Percentiles rank a stretch among this genome's conserved stretches.
Evolutionary conservation across 2,888 invertebrate genomes (phyloP).

Genomic region (Dicranocentrus wangi): DNA sequence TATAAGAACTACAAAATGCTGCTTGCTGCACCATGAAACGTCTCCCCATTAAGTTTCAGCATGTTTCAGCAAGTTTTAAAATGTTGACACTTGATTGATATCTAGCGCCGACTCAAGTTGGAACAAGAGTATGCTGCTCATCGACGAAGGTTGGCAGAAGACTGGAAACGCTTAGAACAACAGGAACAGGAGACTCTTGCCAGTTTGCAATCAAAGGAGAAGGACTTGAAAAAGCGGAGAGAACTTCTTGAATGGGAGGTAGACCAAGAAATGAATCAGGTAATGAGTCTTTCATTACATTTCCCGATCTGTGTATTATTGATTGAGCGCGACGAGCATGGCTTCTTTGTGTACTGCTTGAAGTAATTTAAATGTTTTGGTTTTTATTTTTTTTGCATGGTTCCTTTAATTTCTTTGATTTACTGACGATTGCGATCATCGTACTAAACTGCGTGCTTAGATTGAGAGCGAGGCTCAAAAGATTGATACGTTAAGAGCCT

Average conservation of each 20-base stretch:
- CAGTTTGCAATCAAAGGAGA: slow-evolving; percentile 79
- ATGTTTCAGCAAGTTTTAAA: too few species aligned
- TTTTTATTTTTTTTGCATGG: slow-evolving; percentile 41
- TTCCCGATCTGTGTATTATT: background rate
- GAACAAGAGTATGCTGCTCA: slow-evolving; percentile 83
- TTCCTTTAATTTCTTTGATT: background rate
- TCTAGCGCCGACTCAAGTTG: slow-evolving; percentile 77
- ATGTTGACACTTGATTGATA: too few species aligned
- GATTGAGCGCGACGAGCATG: too few species aligned
- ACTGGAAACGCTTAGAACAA: slow-evolving; percentile 79
- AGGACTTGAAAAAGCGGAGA: slow-evolving; percentile 77
- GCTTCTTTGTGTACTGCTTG: slow-evolving; percentile 2
- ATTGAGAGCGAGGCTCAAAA: slow-evolving; percentile 71
- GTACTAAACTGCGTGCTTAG: slow-evolving; percentile 34
- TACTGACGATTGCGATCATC: slow-evolving; percentile 3
- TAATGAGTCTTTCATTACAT: slow-evolving; percentile 22
- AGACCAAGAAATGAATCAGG: slow-evolving; percentile 74
- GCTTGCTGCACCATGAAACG: too few species aligned
- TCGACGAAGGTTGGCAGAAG: slow-evolving; percentile 76
- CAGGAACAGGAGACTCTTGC: slow-evolving; percentile 80
- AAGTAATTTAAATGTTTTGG: slow-evolving; percentile 73
- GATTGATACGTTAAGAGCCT: slow-evolving; percentile 67
- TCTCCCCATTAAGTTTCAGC: too few species aligned
- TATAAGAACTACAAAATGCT: too few species aligned
- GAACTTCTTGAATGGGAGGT: slow-evolving; percentile 78